These are phyloP conservation scores for Sebastes miniatus DNA, from an alignment of 2,797 vertebrate species.

Conservation along the genomic window DNA sequence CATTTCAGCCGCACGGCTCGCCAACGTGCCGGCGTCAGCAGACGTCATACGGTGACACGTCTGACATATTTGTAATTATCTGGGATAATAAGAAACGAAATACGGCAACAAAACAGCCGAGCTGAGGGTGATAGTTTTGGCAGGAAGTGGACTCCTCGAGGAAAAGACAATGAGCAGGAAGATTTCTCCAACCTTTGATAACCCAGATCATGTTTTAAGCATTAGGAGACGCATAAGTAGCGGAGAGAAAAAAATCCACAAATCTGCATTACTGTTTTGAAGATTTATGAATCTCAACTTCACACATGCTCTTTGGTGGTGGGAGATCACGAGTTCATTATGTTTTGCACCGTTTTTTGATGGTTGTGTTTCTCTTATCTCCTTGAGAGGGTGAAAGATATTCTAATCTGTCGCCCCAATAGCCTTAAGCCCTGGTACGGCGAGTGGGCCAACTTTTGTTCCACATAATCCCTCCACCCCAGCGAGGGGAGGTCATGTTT, in stretches of 20 bases:
- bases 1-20: constrained; percentile 28
- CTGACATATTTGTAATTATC: constrained; percentile 75
- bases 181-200: constrained; percentile 81
- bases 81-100: constrained; percentile 50
- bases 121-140: neutral
- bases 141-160: constrained; percentile 18
- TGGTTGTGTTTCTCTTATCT: constrained; percentile 74
- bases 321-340: constrained; percentile 73
- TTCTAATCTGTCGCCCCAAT: constrained; percentile 81
- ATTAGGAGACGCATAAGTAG: constrained; percentile 28
- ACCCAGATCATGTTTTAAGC: constrained; percentile 50
- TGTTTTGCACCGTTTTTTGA: constrained; percentile 57
- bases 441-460: constrained; percentile 79
- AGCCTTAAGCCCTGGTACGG: constrained; percentile 76
- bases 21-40: constrained; percentile 27
- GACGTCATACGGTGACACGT: constrained; percentile 37
- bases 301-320: constrained; percentile 43
- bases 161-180: constrained; percentile 86
- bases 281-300: constrained; percentile 65
- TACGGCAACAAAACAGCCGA: constrained; percentile 27
- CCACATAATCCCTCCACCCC: constrained; percentile 77
- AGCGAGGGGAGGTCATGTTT: constrained; percentile 81
- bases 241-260: constrained; percentile 15
- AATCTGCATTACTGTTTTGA: constrained; percentile 64
- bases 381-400: constrained; percentile 66